phyloP scores from a whole-genome alignment of 2,797 vertebrate species.

The Chloroceryle inda region DNA sequence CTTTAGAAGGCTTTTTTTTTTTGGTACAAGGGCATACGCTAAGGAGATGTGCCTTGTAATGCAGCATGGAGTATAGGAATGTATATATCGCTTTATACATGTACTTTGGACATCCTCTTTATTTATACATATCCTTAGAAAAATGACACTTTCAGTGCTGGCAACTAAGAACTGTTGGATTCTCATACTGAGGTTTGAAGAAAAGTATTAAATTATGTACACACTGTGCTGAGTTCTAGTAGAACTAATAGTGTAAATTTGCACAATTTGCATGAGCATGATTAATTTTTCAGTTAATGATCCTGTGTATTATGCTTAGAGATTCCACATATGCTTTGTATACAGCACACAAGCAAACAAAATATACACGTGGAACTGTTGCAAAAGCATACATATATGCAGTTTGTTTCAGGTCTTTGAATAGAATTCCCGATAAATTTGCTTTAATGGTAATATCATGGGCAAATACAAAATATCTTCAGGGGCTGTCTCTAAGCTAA shows the following conservation, averaged over 20 bases:
- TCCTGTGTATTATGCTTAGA: slow-evolving; percentile 15
- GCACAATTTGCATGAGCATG: slow-evolving; percentile 11
- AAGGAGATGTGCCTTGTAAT: not conserved
- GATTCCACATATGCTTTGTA: slow-evolving; percentile 45
- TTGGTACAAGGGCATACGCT: not conserved
- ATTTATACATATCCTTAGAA: not conserved
- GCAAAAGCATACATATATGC: not conserved
- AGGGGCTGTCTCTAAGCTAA: not conserved
- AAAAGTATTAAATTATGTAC: not conserved
- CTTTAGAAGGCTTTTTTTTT: not conserved
- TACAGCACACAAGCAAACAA: not conserved
- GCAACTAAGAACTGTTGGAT: not conserved
- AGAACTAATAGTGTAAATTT: slow-evolving; percentile 32
- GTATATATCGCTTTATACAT: not conserved
- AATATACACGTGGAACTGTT: not conserved
- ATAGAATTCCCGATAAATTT: not conserved
- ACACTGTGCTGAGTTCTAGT: not conserved
- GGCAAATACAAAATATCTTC: not conserved
- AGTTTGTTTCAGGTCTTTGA: not conserved
- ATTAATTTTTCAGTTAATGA: slow-evolving; percentile 62
- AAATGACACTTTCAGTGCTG: not conserved
- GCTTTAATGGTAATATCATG: not conserved
- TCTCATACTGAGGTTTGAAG: not conserved
- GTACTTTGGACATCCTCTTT: not conserved
- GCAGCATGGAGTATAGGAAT: not conserved